These are phyloP conservation scores for Stegostoma tigrinum DNA, from an alignment of 2,113 vertebrate genomes.

Conservation along the genomic window DNA sequence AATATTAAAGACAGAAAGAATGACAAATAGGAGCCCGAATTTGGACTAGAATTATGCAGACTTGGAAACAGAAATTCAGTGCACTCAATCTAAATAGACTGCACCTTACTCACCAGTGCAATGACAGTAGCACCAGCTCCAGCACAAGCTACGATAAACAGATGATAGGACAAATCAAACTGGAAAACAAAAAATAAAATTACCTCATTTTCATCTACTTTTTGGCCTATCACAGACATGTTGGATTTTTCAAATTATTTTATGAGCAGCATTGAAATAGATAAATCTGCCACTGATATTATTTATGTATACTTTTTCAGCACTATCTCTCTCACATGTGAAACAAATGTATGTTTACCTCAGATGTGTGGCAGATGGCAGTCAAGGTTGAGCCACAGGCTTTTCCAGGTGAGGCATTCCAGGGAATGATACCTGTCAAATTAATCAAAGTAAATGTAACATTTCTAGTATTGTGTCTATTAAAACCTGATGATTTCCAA, in stretches of 20 bases:
- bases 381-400: slow-evolving; percentile 78
- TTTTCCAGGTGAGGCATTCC: slow-evolving; percentile 86
- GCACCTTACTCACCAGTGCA: slow-evolving; percentile 78
- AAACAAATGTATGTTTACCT: slow-evolving; percentile 58
- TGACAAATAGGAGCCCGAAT: background rate
- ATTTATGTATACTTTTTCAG: background rate
- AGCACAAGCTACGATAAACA: slow-evolving; percentile 95
- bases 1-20: background rate
- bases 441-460: slow-evolving; percentile 34
- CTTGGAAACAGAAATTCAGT: background rate
- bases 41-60: background rate
- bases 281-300: background rate
- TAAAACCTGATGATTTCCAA: background rate
- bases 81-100: background rate
- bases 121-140: slow-evolving; percentile 95
- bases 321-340: background rate
- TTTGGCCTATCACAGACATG: background rate
- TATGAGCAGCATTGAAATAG: background rate
- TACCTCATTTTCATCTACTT: background rate
- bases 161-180: slow-evolving; percentile 97
- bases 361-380: slow-evolving; percentile 81
- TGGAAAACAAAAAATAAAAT: slow-evolving; percentile 48
- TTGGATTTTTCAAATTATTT: background rate
- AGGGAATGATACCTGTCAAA: slow-evolving; percentile 85
- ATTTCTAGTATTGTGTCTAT: background rate